A percentile compares a stretch with the other conserved stretches of the same genome.
These are phyloP conservation scores for Trichacis sp. DNA, from an alignment of 2,888 invertebrate species.

Conservation along the genomic window DNA sequence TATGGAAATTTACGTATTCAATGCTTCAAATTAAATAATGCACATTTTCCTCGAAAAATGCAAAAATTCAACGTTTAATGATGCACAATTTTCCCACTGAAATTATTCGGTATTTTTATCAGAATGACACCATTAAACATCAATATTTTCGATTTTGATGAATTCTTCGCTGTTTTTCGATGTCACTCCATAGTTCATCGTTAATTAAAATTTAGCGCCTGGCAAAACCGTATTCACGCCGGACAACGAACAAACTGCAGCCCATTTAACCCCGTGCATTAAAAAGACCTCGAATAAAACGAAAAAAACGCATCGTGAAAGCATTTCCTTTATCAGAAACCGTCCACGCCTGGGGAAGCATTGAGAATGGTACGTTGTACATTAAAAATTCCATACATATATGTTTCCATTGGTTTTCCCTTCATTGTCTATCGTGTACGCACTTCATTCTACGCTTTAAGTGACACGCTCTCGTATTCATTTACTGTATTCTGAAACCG, in stretches of 20 bases:
- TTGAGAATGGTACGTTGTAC: slow-evolving; percentile 63
- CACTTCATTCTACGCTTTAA: slow-evolving; percentile 38
- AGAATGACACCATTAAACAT: too few species aligned
- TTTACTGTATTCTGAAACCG: slow-evolving; percentile 39
- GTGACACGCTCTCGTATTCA: slow-evolving; percentile 40
- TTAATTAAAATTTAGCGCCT: background rate
- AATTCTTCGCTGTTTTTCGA: too few species aligned
- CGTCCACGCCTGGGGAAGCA: slow-evolving; percentile 62
- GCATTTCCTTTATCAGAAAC: slow-evolving; percentile 51
- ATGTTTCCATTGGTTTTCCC: slow-evolving; percentile 41
- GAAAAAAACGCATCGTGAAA: slow-evolving; percentile 8
- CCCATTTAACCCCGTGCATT: background rate
- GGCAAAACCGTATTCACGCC: background rate
- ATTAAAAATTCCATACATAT: slow-evolving; percentile 43
- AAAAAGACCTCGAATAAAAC: background rate
- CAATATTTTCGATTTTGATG: too few species aligned
- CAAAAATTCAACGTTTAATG: too few species aligned
- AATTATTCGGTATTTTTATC: too few species aligned
- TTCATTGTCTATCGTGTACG: slow-evolving; percentile 41
- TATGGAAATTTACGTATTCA: too few species aligned
- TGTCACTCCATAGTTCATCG: too few species aligned
- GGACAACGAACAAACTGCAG: background rate
- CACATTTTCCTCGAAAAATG: too few species aligned
- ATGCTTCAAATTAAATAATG: too few species aligned
- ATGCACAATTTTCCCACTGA: too few species aligned